Evolutionary conservation across 2,888 invertebrate species (phyloP), one percentile per base, ranked within the genome.

Genomic region (Drosophila paramelanica): DNA sequence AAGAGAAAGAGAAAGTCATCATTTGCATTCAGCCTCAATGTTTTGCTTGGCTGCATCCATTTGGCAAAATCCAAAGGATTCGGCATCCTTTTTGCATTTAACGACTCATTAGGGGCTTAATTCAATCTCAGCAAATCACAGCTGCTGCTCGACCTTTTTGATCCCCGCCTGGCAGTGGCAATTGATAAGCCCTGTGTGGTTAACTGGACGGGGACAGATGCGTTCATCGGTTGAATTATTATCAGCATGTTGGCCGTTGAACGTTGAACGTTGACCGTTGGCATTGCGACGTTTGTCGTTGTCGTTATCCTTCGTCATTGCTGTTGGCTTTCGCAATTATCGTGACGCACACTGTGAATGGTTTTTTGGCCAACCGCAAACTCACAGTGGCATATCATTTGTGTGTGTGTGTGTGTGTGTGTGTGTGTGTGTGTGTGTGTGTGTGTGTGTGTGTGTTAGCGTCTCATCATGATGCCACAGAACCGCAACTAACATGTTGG

Each of bases 81-180:
- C 14, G 39, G 13, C 11, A 23, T 41, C 42, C 36, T 51, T 23
- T 46, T 41, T 47, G 38, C 67, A 68, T 75, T 74, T 77, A 77
- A 82, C 88, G 77, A 70, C 67, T 89, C 85, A 89, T 89, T 89
- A 86, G 70, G 81, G 77, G 81, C 73, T 57, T 75, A 67, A 73
- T 89, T 69, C 73, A 72, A 89, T 70, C 69, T 49, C n/a, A 25
- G 61, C 43, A 66, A 76, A 79, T 73, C 72, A 42, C 69, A 74
- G 58, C 52, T 47, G 61, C 31, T 42, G 45, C 58, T 31, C 36
- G 59, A 25, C 49, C 73, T 46, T 66, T 56, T 56, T 49, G 50
- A 39, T 8, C 52, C 38, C 36, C 8, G 10, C 3, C 31, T 52
- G 67, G 67, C 41, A 56, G 41, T 53, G 67, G 73, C 49, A 57